Evolutionary conservation across 2,888 invertebrate species (phyloP), one percentile per base, ranked within the genome.

Genomic region (Cylloceria caligata): DNA sequence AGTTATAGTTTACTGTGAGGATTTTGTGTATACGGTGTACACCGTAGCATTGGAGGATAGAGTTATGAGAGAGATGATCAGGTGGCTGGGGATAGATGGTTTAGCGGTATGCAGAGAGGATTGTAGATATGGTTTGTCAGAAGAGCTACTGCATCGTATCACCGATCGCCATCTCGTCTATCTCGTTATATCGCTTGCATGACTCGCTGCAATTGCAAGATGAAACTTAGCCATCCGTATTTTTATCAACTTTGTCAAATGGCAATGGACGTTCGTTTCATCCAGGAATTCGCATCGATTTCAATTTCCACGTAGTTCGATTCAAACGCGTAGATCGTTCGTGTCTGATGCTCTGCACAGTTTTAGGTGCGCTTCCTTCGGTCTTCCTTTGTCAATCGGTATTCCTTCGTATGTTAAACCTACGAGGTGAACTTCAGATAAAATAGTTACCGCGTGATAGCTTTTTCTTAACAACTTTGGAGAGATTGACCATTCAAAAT

Each of bases 31-130:
- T 21, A 34, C 34, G 34, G 47, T 52, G 30, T 52, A 6, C 34
- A 6, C 11, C n/a, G 13, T 7, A 34, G 39, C 39, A 60, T n/a
- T 27, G 27, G 65, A 45, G 45, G n/a, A 45, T 42, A n/a, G 76
- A 69, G 73, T 80, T 73, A 68, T 62, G 67, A 67, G 67, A 52
- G 67, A 67, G 65, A 72, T 72, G 65, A 78, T 78, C 72, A 78
- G 60, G 67, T 60, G 73, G 45, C 30, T 73, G 19, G 42, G 27
- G 60, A 73, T 67, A 34, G 67, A 68, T 36, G 67, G 67, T 68
- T 49, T 30, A 67, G 47, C 67, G 19, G 67, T 34, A 30, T 9
- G 30, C 67, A 2, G 67, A 34, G 67, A n/a, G 30, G 27, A 21
- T 49, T 68, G 67, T 49, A n/a, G n/a, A n/a, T n/a, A 30, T 68